These are phyloP conservation scores for Ormyrus labotus DNA, from an alignment of 2,888 invertebrate genomes.

Conservation along the genomic window DNA sequence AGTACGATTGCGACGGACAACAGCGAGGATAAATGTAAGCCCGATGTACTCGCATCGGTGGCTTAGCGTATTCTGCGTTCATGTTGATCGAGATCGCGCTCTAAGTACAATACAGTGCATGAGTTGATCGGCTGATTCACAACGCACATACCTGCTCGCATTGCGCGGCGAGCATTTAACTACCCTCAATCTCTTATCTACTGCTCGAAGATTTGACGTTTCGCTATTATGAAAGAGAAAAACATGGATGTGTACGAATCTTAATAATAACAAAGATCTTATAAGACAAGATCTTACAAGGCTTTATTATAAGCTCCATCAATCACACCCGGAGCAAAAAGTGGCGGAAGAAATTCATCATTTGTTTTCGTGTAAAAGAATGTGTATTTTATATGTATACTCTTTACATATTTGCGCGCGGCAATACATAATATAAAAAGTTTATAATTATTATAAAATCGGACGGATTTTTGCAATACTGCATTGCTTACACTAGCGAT, in stretches of 20 bases:
- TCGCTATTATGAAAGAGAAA: not conserved
- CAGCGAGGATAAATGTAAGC: too few relatives aligned
- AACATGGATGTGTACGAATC: not conserved
- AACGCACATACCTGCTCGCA: constrained; percentile 8
- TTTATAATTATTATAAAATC: constrained; percentile 26
- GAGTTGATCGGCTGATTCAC: constrained; percentile 15
- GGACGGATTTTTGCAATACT: constrained; percentile 44
- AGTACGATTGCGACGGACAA: too few relatives aligned
- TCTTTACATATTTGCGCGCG: constrained; percentile 8
- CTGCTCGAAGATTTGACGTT: too few relatives aligned
- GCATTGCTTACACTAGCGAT: not conserved
- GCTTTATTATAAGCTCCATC: not conserved
- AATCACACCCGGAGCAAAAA: not conserved
- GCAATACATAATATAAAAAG: constrained; percentile 40
- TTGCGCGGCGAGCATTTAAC: not conserved
- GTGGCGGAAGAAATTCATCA: not conserved
- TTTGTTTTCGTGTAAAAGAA: constrained; percentile 42
- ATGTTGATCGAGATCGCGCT: constrained; percentile 3
- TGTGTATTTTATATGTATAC: not conserved
- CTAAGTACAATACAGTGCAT: constrained; percentile 27
- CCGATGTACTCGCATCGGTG: constrained; percentile 18
- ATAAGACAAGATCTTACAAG: not conserved
- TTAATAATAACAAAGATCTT: not conserved
- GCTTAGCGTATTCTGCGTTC: constrained; percentile 21
- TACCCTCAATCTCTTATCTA: constrained; percentile 10